Evolutionary conservation across 2,888 invertebrate genomes (phyloP), one percentile per base, ranked within the genome.

Genomic region (Dromius quadrimaculatus): DNA sequence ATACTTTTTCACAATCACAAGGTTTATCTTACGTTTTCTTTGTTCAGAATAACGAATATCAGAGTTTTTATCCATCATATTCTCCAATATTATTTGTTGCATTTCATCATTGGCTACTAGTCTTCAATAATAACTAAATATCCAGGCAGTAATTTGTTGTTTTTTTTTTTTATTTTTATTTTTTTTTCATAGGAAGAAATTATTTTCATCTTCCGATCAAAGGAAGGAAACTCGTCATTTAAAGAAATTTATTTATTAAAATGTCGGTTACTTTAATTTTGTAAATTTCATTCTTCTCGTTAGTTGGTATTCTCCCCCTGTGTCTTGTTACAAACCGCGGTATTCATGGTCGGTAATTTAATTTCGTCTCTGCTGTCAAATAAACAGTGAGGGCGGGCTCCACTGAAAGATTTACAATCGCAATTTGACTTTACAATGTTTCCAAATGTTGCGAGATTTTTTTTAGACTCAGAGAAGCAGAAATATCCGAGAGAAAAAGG

Each of bases 341-440:
- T 43, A 68, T 68, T 68, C 68, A 68, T 68, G 59, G 68, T 59
- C 68, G n/a, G 68, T 68, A 68, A 68, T 68, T 68, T 68, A 68
- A 68, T 68, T 68, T 68, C 32, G 68, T 59, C 43, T 22, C 22
- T 22, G 66, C 68, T 68, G 68, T 68, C 68, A 68, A 68, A 68
- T 68, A 68, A 68, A 68, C 68, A 43, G 59, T 43, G 41, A 28
- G 41, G 68, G 68, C 59, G 68, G 59, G 34, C 43, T 59, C 15
- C 43, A 19, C 59, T 8, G 20, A 9, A 32, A 68, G 68, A 68
- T 68, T 68, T 68, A 68, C 43, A 59, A 17, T 13, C 41, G 68
- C 59, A 68, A 68, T 68, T 57, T 68, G 68, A 68, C 59, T 68
- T 68, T 65, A 65, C 65, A 65, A 65, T 65, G 65, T 65, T 65